Conservation (phyloP, 2,888 invertebrate species). For the Autographa pulchrina region DNA sequence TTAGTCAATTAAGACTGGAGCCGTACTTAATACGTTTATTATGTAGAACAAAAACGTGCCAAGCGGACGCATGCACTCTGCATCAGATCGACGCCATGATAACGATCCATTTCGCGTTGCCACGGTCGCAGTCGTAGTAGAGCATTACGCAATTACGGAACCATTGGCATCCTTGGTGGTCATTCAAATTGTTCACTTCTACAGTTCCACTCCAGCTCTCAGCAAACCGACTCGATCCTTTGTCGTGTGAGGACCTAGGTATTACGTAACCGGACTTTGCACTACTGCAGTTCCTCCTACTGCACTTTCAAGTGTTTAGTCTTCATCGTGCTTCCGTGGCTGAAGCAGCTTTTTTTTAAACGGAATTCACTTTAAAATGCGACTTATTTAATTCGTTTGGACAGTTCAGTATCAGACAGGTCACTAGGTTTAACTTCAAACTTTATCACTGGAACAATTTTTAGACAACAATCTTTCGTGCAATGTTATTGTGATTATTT, state of each 20-base stretch:
- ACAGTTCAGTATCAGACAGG: conserved; percentile 22
- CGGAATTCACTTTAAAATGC: neutral
- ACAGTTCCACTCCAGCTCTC: conserved; percentile 17
- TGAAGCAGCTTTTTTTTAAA: neutral
- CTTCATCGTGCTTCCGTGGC: neutral
- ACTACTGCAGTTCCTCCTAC: neutral
- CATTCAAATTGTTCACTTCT: conserved; percentile 10
- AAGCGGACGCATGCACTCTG: conserved; percentile 34
- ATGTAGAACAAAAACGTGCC: conserved; percentile 8
- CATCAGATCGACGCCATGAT: conserved; percentile 39
- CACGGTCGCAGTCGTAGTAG: conserved; percentile 18
- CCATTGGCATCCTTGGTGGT: conserved; percentile 18
- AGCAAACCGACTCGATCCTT: conserved; percentile 12
- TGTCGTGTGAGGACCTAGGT: conserved; percentile 9
- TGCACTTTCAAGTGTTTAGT: conserved; percentile 7
- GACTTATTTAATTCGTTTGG: conserved; percentile 31
- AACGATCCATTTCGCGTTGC: conserved; percentile 22
- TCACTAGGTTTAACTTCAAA: conserved; percentile 27
- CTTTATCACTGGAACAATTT: conserved; percentile 26
- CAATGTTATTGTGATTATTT: conserved; percentile 11
- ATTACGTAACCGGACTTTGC: conserved; percentile 14
- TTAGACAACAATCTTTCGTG: conserved; percentile 3
- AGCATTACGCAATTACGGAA: conserved; percentile 24
- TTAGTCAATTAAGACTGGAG: too few species aligned
- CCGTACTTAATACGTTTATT: neutral